Base-by-base conservation (phyloP, 2,888 invertebrate genomes). In the Synergus laeviventris region DNA sequence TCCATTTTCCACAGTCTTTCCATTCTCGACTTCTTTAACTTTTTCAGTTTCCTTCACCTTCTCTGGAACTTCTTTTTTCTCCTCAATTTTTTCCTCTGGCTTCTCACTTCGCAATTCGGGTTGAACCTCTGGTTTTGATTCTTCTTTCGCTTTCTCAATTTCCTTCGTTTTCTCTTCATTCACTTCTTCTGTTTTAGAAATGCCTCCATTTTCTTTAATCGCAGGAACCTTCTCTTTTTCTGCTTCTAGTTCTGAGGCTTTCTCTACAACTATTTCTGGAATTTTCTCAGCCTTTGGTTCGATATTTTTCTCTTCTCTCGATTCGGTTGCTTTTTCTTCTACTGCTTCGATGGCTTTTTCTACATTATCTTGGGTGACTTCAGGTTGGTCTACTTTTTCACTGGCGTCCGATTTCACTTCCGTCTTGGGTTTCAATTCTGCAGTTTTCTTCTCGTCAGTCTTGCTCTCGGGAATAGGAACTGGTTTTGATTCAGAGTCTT, bases 171-270 rank as follows among this genome's bases (percentile, higher is more conserved):
- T 74, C 49, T 38, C 84, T 14, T 76, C 61, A 9, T 77, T 60
- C 11, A 42, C 73, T n/a, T 78, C 76, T 31, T 66, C 75, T 45
- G 81, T 83, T 0, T 76, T 54, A 31, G 54, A 21, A 49, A 31
- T 12, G 16, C n/a, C 70, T 5, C 70, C 70, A 8, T 81, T 78
- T 36, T 75, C 56, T 21, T 76, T 74, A 24, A 74, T 36, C 9
- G 76, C 82, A 14, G 39, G 74, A 38, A 61, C 60, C 24, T 81
- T 79, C 16, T 80, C 78, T 9, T 36, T 56, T 76, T 81, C 54
- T n/a, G 60, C 64, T 78, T 83, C 78, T 9, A 64, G 74, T 80
- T 61, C 82, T 77, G 4, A 59, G 39, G 62, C 79, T 74, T 38
- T 77, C 70, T 56, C 79, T 61, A 64, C 73, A n/a, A 49, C 66